Conservation (phyloP, 2,797 vertebrate genomes). For the Rhynchonycteris naso region DNA sequence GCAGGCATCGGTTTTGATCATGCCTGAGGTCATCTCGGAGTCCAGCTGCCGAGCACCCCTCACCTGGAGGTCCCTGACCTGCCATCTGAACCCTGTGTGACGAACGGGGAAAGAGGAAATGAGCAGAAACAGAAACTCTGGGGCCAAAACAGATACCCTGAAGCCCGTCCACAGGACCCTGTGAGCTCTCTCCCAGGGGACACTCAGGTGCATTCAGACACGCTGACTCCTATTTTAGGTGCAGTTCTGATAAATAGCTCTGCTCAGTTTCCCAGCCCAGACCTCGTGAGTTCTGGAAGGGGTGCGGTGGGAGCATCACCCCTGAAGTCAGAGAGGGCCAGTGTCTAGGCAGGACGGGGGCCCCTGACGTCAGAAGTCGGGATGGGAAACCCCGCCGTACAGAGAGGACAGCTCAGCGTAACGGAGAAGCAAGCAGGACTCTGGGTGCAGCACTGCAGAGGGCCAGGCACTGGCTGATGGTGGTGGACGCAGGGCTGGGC, state of each 20-base stretch:
- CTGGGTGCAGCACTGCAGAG: background rate
- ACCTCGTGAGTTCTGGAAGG: background rate
- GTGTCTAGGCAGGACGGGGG: fast-evolving
- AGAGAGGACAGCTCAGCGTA: no score
- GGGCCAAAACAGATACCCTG: background rate
- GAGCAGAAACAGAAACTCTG: background rate
- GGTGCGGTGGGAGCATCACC: background rate
- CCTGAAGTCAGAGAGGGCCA: fast-evolving
- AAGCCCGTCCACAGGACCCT: background rate
- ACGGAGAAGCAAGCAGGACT: background rate
- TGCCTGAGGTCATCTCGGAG: no score
- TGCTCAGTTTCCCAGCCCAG: background rate
- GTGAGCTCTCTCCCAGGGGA: background rate
- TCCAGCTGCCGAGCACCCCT: no score
- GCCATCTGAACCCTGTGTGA: background rate
- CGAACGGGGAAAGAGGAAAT: slow-evolving; percentile 58
- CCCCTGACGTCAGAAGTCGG: fast-evolving
- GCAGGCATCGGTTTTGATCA: fast-evolving
- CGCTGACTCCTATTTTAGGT: background rate
- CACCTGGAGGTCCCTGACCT: background rate
- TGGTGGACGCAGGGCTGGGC: background rate
- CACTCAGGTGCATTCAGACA: background rate
- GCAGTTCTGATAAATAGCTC: background rate
- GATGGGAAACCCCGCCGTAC: background rate
- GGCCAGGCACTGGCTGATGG: fast-evolving